phyloP scores from a whole-genome alignment of 2,888 invertebrate genomes.

The Synanthedon vespiformis region DNA sequence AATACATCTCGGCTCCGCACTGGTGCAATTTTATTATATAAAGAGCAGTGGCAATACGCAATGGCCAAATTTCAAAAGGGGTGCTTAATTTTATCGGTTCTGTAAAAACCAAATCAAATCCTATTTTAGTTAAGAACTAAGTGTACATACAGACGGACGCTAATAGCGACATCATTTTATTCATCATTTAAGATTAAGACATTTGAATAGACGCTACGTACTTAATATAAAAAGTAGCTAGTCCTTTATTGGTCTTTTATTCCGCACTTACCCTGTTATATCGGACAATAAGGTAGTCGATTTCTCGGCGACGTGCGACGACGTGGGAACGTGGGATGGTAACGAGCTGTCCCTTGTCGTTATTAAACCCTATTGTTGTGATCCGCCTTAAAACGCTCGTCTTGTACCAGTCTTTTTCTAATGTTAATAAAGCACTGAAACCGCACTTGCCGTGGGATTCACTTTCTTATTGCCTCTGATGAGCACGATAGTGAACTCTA shows the following conservation, averaged over 20 bases:
- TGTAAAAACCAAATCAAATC: too few relatives aligned
- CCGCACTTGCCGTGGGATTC: slow-evolving; percentile 32
- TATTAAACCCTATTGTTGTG: slow-evolving; percentile 56
- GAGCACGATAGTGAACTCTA: slow-evolving; percentile 28
- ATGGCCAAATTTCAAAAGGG: too few relatives aligned
- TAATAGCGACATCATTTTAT: too few relatives aligned
- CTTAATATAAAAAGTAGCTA: slow-evolving; percentile 15
- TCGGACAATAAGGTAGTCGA: slow-evolving; percentile 37
- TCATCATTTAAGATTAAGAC: too few relatives aligned
- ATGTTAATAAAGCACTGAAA: slow-evolving; percentile 47
- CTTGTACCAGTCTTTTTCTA: background rate
- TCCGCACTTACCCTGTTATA: slow-evolving; percentile 29
- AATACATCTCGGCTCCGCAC: too few relatives aligned
- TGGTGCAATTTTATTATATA: too few relatives aligned
- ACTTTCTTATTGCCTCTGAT: background rate
- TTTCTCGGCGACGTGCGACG: slow-evolving; percentile 39
- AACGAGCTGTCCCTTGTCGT: slow-evolving; percentile 47
- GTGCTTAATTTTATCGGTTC: too few relatives aligned
- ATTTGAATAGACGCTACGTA: too few relatives aligned
- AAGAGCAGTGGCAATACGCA: too few relatives aligned
- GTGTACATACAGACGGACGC: too few relatives aligned
- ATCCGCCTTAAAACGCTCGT: slow-evolving; percentile 32
- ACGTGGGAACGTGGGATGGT: slow-evolving; percentile 41
- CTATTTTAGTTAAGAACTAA: too few relatives aligned
- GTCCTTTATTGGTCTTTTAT: slow-evolving; percentile 40